These are phyloP conservation scores for Hypena proboscidalis DNA, from an alignment of 2,888 invertebrate genomes.

Conservation along the genomic window DNA sequence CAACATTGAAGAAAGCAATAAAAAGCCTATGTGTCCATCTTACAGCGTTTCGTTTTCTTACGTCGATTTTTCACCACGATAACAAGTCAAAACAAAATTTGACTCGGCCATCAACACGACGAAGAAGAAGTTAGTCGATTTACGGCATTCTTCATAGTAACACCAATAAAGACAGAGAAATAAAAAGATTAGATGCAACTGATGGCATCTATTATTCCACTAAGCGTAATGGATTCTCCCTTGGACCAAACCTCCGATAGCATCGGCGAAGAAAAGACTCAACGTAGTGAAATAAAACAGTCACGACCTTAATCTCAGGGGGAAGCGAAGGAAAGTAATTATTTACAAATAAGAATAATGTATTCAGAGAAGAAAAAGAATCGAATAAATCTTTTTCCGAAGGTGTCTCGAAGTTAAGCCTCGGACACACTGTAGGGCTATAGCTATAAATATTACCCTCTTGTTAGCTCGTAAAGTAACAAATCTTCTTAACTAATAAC, in stretches of 20 bases:
- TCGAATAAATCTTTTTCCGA: conserved; percentile 59
- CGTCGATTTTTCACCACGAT: no score
- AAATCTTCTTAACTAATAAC: conserved; percentile 19
- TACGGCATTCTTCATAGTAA: no score
- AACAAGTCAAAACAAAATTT: no score
- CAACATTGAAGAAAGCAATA: no score
- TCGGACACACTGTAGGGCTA: conserved; percentile 34
- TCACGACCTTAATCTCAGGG: conserved; percentile 48
- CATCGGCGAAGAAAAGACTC: neutral
- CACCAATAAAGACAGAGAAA: no score
- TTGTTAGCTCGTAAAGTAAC: conserved; percentile 28
- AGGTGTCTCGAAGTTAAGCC: conserved; percentile 52
- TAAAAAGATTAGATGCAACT: no score
- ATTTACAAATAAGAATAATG: conserved; percentile 70
- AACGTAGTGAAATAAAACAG: conserved; percentile 39
- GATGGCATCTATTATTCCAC: no score
- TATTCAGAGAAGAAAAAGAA: conserved; percentile 61
- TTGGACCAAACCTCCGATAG: no score
- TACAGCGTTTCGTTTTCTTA: no score
- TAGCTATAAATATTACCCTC: conserved; percentile 13
- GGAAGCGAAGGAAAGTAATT: conserved; percentile 56
- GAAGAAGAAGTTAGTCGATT: no score
- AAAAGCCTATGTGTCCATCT: no score
- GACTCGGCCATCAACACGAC: no score
- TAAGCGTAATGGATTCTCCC: neutral